Evolutionary conservation across 2,113 vertebrate genomes (phyloP), one percentile per base, ranked within the genome.

Genomic region (Conger conger): DNA sequence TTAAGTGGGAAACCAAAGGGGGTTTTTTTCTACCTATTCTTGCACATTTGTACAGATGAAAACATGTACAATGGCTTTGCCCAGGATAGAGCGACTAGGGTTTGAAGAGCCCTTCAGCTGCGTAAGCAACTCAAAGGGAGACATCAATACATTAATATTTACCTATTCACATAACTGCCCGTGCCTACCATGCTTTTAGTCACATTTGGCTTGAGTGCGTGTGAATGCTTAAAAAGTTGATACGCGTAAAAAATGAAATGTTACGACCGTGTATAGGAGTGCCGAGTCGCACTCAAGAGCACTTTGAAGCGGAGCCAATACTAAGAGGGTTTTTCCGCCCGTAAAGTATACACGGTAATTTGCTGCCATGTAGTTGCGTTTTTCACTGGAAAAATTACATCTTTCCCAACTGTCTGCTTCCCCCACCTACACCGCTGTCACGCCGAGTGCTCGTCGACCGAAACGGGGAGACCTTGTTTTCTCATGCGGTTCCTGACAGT

Each of bases 371-470:
- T 81, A 54, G 50, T 50, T 54, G 30, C 20, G 50, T 82, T 82
- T 37, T 38, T 42, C 42, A 6, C 11, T 16, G 60, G 45, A n/a
- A 37, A 45, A 80, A 50, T 80, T 13, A 0, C 27, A 80, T 30
- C 45, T 80, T 38, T 38, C 76, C 15, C 3, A 27, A 50, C 17
- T 36, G 9, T 50, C 79, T n/a, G 79, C 40, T 30, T 33, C 23
- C 23, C 13, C n/a, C 80, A 82, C 80, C 80, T 57, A 82, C 80
- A n/a, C 80, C 13, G 40, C 79, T 33, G 42, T 81, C 27, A 81
- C 27, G 17, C 1, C 27, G 23, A 79, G 23, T 17, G 38, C 35
- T 38, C 6, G 1, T 79, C 20, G 3, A 38, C 15, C 6, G 78
- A 23, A 40, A 38, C 18, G 18, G 38, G 78, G 78, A 42, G 27